Evolutionary conservation across 2,888 invertebrate species (phyloP).

Genomic region (Amiota minor): DNA sequence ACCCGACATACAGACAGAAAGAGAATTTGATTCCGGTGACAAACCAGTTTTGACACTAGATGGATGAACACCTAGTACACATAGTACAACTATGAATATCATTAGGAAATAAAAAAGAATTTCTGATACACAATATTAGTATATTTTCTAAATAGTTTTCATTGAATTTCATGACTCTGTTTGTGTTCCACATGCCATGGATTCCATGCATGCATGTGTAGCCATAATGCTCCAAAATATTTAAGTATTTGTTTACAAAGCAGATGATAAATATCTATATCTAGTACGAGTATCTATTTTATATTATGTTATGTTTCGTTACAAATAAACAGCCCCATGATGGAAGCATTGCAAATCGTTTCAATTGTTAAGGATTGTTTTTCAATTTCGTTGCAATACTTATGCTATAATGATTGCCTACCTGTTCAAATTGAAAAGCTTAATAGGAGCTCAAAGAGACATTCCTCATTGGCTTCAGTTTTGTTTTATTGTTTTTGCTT

Average conservation of each 20-base stretch:
- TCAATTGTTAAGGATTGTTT: too few relatives aligned
- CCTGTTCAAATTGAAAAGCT: too few relatives aligned
- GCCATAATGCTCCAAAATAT: background rate
- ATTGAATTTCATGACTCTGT: conserved; percentile 6
- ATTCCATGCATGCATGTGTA: background rate
- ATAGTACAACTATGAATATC: conserved; percentile 34
- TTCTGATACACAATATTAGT: background rate
- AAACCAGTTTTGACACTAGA: conserved; percentile 58
- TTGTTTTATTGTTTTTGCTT: conserved; percentile 6
- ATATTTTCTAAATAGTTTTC: conserved; percentile 3
- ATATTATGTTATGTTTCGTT: too few relatives aligned
- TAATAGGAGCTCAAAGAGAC: too few relatives aligned
- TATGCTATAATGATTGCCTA: too few relatives aligned
- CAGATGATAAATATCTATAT: too few relatives aligned
- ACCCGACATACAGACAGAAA: background rate
- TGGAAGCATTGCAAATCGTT: too few relatives aligned
- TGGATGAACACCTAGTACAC: conserved; percentile 41
- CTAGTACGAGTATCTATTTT: too few relatives aligned
- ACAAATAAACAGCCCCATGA: too few relatives aligned
- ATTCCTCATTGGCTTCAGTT: background rate
- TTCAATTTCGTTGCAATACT: too few relatives aligned
- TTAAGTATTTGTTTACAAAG: background rate
- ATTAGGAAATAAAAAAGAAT: conserved; percentile 30
- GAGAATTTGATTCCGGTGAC: conserved; percentile 34
- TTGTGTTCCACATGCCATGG: background rate